Base-by-base conservation (phyloP, 2,797 vertebrate species). In the Sebastes trivittatus region DNA sequence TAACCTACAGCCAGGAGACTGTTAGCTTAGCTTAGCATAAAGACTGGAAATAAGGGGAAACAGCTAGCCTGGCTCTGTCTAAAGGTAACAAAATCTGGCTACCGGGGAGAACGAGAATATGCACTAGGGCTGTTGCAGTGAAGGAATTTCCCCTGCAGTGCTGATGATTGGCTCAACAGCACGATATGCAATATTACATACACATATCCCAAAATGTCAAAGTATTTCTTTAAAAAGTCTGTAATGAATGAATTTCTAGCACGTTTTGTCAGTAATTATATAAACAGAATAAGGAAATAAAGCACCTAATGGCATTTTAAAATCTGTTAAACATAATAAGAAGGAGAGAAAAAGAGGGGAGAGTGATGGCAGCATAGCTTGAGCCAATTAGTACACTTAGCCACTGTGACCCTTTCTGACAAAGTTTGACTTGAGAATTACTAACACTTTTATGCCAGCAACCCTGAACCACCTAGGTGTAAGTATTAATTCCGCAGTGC, bases 301-400 rank as follows among this genome's bases (percentile, higher is more conserved):
- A 18, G 16, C 5, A 11, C 11, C 5, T 20, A 20, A 20, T 38
- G 11, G 6, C 5, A n/a, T 58, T 73, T 77, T 69, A 6, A 63
- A 69, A 66, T 81, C 27, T 23, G 7, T 68, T 18, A n/a, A 75
- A 78, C 52, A 59, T 38, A 55, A 58, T 52, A 42, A 49, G n/a
- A 11, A 13, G 11, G 11, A 18, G 52, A 78, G 52, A 67, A 75
- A 75, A 38, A 30, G 36, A 60, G n/a, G 49, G 9, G 20, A 62
- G 29, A 60, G 52, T n/a, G 27, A 25, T 52, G 7, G 69, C 25
- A 25, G 55, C 34, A 59, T 2, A 55, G 55, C 42, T 54, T 20
- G 20, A 54, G 49, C 36, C 79, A 82, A 86, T 94, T 92, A 92
- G 63, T 9, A 25, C 73, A 68, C 63, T 89, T 87, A 78, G 54